Percentiles rank a stretch among this genome's conserved stretches.
These are phyloP conservation scores for Bembecia ichneumoniformis DNA, from an alignment of 2,888 invertebrate species.

Conservation along the genomic window DNA sequence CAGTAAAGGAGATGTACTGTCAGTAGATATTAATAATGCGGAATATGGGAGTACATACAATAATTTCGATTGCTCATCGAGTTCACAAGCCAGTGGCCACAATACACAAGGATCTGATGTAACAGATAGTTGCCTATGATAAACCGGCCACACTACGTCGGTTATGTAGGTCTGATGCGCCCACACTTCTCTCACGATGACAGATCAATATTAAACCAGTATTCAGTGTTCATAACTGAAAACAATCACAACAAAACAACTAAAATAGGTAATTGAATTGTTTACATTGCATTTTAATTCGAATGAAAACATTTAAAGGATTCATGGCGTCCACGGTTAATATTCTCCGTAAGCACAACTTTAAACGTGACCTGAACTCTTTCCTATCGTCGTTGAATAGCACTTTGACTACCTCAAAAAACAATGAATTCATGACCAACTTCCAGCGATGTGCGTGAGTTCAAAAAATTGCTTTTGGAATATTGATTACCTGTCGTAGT, in stretches of 20 bases:
- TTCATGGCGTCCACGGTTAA: slow-evolving; percentile 48
- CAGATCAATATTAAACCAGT: too few species aligned
- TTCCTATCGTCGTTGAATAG: slow-evolving; percentile 63
- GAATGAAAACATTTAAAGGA: slow-evolving; percentile 49
- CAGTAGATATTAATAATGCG: too few species aligned
- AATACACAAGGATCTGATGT: slow-evolving; percentile 35
- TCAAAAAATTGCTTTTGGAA: slow-evolving; percentile 36
- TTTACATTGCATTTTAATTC: neutral
- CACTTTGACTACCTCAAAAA: slow-evolving; percentile 54
- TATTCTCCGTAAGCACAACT: slow-evolving; percentile 49
- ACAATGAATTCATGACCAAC: slow-evolving; percentile 67
- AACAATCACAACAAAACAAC: too few species aligned
- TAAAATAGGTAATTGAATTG: neutral
- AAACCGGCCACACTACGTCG: slow-evolving; percentile 46
- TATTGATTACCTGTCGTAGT: slow-evolving; percentile 18
- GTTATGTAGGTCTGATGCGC: slow-evolving; percentile 42
- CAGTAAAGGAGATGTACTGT: too few species aligned
- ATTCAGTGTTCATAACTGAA: too few species aligned
- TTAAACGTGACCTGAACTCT: slow-evolving; percentile 64
- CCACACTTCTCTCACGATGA: neutral
- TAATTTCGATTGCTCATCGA: slow-evolving; percentile 6
- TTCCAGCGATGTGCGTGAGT: slow-evolving; percentile 47
- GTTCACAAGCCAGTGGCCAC: slow-evolving; percentile 8
- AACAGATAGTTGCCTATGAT: slow-evolving; percentile 30
- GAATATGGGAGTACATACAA: neutral